Base-by-base conservation (phyloP, 2,888 invertebrate genomes). In the Micoletzkya japonica region DNA sequence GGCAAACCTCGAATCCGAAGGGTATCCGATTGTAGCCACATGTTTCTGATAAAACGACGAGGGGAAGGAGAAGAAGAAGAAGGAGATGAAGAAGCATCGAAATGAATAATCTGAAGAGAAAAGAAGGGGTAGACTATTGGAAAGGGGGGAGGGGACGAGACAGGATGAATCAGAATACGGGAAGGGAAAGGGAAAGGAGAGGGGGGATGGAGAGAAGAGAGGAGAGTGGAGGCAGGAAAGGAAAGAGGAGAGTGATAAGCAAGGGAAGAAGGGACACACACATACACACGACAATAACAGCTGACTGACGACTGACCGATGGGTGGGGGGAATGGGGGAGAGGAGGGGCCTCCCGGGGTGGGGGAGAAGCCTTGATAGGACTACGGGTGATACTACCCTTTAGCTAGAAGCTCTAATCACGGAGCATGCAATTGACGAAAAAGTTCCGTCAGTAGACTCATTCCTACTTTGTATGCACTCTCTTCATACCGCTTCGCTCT, bases 1-100 rank as follows among this genome's bases (percentile, higher is more conserved):
- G 20, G 4, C 50, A 10, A n/a, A 50, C 63, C 63, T 63, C 63
- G 50, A 63, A 63, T 50, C 63, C 63, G 32, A 63, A 50, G 2
- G 63, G 63, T 34, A 63, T 63, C 32, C 50, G 34, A 34, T 63
- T 50, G 34, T 63, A 32, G 1, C 50, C 50, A 34, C 63, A 63
- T 7, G 63, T 63, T 44, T 63, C 63, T 10, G 32, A 30, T 6
- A 17, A n/a, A 7, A 54, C 54, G 26, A 54, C 24, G 24, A 54
- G 17, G 54, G 54, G 54, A 54, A 54, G 10, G 54, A 54, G 17
- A 7, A 54, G 26, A 24, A 54, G 26, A 24, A 54, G 54, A 54
- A 10, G 10, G 54, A 44, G 20, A 44, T 44, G 20, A 54, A 10
- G 54, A 20, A 20, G 54, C 14, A 24, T 24, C 54, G 10, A 10